Conservation (phyloP, 2,797 vertebrate species). For the Lithobates pipiens region DNA sequence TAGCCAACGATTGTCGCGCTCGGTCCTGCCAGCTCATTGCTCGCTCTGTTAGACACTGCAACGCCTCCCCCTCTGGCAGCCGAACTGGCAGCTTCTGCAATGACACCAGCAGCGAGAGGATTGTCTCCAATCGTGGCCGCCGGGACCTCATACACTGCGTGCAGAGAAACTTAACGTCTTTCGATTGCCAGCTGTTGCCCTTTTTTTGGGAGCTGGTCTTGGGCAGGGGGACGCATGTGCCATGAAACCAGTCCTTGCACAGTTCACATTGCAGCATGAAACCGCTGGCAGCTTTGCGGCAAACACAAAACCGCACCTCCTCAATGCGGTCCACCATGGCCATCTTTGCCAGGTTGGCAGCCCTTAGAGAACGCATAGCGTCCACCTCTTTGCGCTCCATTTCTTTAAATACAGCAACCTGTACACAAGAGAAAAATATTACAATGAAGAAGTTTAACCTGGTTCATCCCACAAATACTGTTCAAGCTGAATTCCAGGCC, state of each 20-base stretch:
- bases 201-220: slow-evolving; percentile 94
- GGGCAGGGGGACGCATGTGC: slow-evolving; percentile 92
- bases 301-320: slow-evolving; percentile 97
- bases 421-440: slow-evolving; percentile 2
- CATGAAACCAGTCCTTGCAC: slow-evolving; percentile 99
- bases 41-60: slow-evolving; percentile 96
- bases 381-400: slow-evolving; percentile 94
- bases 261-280: slow-evolving; percentile 98
- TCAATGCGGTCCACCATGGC: slow-evolving; percentile 95
- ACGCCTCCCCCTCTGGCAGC: slow-evolving; percentile 93
- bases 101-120: slow-evolving; percentile 93
- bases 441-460: background rate
- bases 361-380: slow-evolving; percentile 91
- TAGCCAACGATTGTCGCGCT: slow-evolving; percentile 93
- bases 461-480: no score
- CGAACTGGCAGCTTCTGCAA: slow-evolving; percentile 96
- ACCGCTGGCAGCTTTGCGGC: slow-evolving; percentile 93
- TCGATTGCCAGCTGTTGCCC: slow-evolving; percentile 88
- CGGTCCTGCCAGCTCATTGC: slow-evolving; percentile 99
- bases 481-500: no score
- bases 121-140: slow-evolving; percentile 93
- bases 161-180: slow-evolving; percentile 96
- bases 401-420: slow-evolving; percentile 93
- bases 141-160: slow-evolving; percentile 94
- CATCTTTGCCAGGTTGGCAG: slow-evolving; percentile 96